Percentiles rank a stretch among this genome's conserved stretches.
Evolutionary conservation across 2,113 vertebrate species (phyloP).

Genomic region (Xenopus laevis): DNA sequence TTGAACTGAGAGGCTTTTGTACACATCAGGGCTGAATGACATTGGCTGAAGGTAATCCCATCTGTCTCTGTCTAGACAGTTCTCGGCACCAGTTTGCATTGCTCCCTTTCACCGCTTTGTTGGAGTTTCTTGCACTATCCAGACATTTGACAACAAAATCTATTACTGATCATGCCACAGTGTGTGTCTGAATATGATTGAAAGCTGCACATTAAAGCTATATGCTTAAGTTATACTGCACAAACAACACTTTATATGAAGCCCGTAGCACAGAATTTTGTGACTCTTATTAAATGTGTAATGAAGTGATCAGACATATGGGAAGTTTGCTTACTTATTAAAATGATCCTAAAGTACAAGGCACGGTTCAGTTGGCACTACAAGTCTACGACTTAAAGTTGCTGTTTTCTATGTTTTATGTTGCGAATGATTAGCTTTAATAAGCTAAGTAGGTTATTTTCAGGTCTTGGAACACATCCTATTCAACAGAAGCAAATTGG

Average conservation of each 20-base stretch:
- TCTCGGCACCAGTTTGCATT: constrained; percentile 46
- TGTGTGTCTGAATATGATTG: constrained; percentile 58
- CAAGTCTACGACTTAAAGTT: constrained; percentile 41
- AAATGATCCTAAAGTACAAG: constrained; percentile 39
- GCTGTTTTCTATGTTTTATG: constrained; percentile 33
- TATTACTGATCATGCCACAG: constrained; percentile 57
- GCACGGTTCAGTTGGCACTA: constrained; percentile 32
- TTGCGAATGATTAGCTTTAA: constrained; percentile 48
- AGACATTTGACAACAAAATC: constrained; percentile 61
- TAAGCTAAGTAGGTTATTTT: constrained; percentile 43
- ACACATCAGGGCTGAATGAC: constrained; percentile 4
- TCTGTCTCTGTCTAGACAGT: constrained; percentile 56
- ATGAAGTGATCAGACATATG: constrained; percentile 50
- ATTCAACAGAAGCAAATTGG: constrained; percentile 40
- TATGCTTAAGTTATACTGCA: constrained; percentile 52
- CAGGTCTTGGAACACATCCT: constrained; percentile 46
- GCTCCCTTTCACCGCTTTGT: constrained; percentile 49
- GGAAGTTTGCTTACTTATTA: constrained; percentile 40
- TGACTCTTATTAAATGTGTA: constrained; percentile 52
- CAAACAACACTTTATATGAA: constrained; percentile 1
- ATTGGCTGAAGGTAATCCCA: constrained; percentile 52
- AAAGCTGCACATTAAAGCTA: constrained; percentile 52
- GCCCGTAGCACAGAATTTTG: constrained; percentile 33
- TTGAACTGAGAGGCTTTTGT: constrained; percentile 45
- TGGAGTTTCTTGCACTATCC: constrained; percentile 47